These are phyloP conservation scores for Electrophaes corylata DNA, from an alignment of 2,888 invertebrate genomes.

Conservation along the genomic window DNA sequence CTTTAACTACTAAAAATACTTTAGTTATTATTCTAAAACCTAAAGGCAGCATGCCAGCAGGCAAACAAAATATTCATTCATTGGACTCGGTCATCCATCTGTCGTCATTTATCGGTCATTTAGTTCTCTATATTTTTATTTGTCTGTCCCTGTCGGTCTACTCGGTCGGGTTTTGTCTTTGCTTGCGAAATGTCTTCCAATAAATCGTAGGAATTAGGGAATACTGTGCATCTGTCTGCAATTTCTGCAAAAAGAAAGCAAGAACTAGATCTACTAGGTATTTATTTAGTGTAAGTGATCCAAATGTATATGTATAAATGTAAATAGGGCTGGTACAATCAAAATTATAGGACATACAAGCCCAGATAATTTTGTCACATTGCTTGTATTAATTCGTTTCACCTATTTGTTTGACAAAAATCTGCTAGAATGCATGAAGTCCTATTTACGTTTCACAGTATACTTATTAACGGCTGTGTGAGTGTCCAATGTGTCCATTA, in stretches of 20 bases:
- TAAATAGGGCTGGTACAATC: not conserved
- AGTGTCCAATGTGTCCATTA: not conserved
- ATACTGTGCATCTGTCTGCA: conserved; percentile 23
- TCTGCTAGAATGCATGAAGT: not conserved
- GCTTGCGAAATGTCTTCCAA: conserved; percentile 33
- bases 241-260: conserved; percentile 14
- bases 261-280: not conserved
- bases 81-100: not conserved
- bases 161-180: no score
- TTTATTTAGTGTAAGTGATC: conserved; percentile 12
- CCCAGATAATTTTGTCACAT: not conserved
- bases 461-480: not conserved
- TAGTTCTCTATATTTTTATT: conserved; percentile 1
- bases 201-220: conserved; percentile 32
- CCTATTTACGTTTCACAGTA: not conserved
- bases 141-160: conserved; percentile 5
- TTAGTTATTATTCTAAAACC: no score
- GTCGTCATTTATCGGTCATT: conserved; percentile 14
- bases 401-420: not conserved
- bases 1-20: no score
- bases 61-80: not conserved
- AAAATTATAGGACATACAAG: not conserved
- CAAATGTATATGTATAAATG: not conserved
- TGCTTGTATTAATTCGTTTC: not conserved
- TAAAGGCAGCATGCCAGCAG: no score